A percentile compares a stretch with the other conserved stretches of the same genome.
Conservation (phyloP, 35 echinoderm and acorn worm genomes). For the Ophiothrix spiculata region DNA sequence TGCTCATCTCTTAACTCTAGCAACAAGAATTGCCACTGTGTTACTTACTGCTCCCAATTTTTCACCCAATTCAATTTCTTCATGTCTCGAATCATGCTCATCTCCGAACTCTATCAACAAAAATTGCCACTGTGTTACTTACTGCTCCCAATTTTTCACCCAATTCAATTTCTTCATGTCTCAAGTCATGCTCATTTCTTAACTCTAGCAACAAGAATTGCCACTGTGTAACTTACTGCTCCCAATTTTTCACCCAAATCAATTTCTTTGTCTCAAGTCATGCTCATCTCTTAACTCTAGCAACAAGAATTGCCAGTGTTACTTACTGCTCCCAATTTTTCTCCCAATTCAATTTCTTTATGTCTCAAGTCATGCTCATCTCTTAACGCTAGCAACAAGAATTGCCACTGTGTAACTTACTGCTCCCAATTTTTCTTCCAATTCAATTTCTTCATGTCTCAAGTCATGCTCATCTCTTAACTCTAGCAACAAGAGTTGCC, state of each 20-base stretch:
- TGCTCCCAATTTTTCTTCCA: conserved; percentile 62
- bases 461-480: conserved; percentile 74
- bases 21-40: too few species aligned
- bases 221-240: too few species aligned
- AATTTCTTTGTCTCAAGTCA: conserved; percentile 94
- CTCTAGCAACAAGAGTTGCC: too few species aligned
- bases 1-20: too few species aligned
- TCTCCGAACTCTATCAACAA: conserved; percentile 67
- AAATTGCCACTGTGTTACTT: too few species aligned
- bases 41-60: conserved; percentile 75
- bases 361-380: too few species aligned
- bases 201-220: conserved; percentile 69
- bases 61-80: conserved; percentile 78
- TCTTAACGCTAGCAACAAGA: too few species aligned
- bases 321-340: conserved; percentile 73
- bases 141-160: conserved; percentile 72
- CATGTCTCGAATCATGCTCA: conserved; percentile 87
- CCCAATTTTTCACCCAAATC: conserved; percentile 74
- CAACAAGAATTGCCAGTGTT: too few species aligned
- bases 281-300: conserved; percentile 77
- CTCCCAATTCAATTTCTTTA: too few species aligned
- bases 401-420: too few species aligned
- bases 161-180: conserved; percentile 88
- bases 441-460: conserved; percentile 69
- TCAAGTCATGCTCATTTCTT: conserved; percentile 78